A percentile compares a stretch with the other conserved stretches of the same genome.
These are phyloP conservation scores for Semotilus atromaculatus DNA, from an alignment of 2,797 vertebrate genomes.

Conservation along the genomic window DNA sequence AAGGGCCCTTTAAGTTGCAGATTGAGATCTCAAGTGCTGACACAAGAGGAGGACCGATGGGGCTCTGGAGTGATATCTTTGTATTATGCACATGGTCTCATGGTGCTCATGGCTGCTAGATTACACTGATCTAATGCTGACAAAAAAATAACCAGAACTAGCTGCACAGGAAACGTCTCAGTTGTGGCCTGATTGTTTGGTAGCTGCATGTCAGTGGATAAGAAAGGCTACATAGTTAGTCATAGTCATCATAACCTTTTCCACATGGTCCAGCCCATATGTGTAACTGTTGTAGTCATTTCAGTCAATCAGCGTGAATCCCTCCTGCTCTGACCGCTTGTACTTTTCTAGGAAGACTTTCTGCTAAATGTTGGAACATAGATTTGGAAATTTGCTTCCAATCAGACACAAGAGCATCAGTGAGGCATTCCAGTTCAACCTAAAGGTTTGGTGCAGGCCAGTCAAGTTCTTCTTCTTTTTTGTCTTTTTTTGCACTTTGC, in stretches of 20 bases:
- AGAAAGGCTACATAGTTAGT: neutral
- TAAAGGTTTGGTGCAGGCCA: neutral
- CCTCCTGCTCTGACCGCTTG: neutral
- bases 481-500: neutral
- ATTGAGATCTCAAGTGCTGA: constrained; percentile 62
- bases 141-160: constrained; percentile 53
- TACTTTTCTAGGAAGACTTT: neutral
- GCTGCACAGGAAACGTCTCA: constrained; percentile 19
- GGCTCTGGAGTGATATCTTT: constrained; percentile 61
- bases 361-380: neutral
- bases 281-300: neutral
- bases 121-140: constrained; percentile 59
- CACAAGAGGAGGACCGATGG: constrained; percentile 64
- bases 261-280: neutral
- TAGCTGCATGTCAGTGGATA: neutral
- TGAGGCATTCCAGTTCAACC: neutral
- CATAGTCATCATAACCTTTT: neutral
- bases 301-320: neutral
- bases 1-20: constrained; percentile 58
- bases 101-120: constrained; percentile 59
- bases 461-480: neutral
- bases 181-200: constrained; percentile 2
- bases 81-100: constrained; percentile 64
- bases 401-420: neutral
- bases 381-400: neutral